phyloP scores from a whole-genome alignment of 2,888 invertebrate genomes.

The Pomacea canaliculata region DNA sequence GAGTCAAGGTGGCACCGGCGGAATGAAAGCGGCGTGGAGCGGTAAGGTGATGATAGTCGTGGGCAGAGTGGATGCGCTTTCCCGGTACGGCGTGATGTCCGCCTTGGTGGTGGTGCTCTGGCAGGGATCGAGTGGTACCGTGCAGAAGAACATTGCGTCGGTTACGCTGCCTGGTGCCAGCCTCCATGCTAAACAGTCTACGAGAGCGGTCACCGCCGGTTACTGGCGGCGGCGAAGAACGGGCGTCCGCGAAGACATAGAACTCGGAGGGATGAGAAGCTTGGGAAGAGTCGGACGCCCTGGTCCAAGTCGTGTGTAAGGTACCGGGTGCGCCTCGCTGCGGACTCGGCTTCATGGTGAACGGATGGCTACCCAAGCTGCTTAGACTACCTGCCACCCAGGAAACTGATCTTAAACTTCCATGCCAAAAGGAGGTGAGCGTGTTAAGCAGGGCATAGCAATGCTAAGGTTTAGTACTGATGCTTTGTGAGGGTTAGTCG shows the following conservation, averaged over 20 bases:
- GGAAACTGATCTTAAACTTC: no score
- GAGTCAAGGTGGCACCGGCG: neutral
- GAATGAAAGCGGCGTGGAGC: neutral
- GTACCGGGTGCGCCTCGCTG: neutral
- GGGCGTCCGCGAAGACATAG: conserved; percentile 5
- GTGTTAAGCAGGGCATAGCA: neutral
- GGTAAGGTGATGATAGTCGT: neutral
- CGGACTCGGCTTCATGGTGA: conserved; percentile 6
- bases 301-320: neutral
- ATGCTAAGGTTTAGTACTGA: neutral
- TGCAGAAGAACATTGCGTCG: conserved; percentile 9
- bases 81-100: neutral
- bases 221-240: neutral
- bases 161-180: conserved; percentile 6
- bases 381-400: neutral
- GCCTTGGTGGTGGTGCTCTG: conserved; percentile 5
- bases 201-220: neutral
- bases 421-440: neutral
- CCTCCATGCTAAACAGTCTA: conserved; percentile 4
- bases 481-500: no score
- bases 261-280: neutral
- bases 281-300: conserved; percentile 6
- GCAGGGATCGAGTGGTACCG: conserved; percentile 25
- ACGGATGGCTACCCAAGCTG: neutral
- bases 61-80: neutral